phyloP scores from a whole-genome alignment of 2,113 vertebrate genomes.

The Catharus bicknelli region DNA sequence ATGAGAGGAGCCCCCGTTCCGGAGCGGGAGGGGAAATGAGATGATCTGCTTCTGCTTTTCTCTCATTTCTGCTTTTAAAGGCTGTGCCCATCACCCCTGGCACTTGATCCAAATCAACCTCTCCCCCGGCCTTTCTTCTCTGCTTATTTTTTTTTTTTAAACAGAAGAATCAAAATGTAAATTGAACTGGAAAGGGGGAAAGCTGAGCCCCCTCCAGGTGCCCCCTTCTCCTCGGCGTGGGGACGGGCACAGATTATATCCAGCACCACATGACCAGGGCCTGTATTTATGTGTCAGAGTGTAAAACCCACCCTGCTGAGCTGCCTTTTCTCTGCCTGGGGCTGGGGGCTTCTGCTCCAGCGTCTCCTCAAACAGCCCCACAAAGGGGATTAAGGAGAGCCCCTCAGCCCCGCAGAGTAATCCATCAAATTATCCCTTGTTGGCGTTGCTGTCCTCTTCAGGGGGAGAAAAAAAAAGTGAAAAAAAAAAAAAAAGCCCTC shows the following conservation, averaged over 20 bases:
- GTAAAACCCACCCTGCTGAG: constrained; percentile 72
- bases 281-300: constrained; percentile 71
- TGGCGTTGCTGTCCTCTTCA: constrained; percentile 69
- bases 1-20: not conserved
- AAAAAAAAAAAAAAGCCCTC: not conserved
- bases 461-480: no score
- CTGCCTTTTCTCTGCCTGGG: constrained; percentile 74
- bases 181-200: constrained; percentile 15
- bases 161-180: constrained; percentile 63
- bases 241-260: constrained; percentile 56
- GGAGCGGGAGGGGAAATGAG: not conserved
- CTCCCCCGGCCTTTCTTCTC: not conserved
- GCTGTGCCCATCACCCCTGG: not conserved
- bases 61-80: not conserved
- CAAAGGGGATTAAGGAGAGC: constrained; percentile 82
- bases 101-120: not conserved
- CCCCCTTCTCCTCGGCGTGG: not conserved
- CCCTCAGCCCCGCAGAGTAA: constrained; percentile 74
- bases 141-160: not conserved
- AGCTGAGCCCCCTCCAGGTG: constrained; percentile 30
- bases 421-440: constrained; percentile 79
- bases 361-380: constrained; percentile 71
- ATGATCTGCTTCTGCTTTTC: not conserved
- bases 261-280: constrained; percentile 40
- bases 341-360: constrained; percentile 74